Evolutionary conservation across 2,113 vertebrate species (phyloP).

Genomic region (Aleadryas rufinucha): DNA sequence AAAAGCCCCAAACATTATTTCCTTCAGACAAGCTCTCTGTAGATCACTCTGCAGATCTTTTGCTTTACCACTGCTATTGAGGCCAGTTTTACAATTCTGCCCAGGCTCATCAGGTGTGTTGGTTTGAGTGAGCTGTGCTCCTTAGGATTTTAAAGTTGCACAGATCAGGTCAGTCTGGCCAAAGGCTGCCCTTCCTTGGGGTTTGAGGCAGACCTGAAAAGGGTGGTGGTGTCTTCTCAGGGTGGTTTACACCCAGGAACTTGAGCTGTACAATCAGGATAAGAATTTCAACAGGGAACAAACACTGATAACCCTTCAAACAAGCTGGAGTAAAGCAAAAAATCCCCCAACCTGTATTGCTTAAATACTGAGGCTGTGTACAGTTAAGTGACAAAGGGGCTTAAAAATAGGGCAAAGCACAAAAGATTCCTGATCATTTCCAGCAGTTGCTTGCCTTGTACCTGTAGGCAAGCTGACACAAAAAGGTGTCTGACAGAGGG

Average conservation of each 20-base stretch:
- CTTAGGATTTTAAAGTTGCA: neutral
- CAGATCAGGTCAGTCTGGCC: neutral
- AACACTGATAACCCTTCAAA: neutral
- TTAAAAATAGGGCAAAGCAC: neutral
- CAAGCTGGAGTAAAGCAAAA: neutral
- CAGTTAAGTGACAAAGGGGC: neutral
- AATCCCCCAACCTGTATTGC: neutral
- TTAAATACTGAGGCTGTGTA: neutral
- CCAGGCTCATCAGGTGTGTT: neutral
- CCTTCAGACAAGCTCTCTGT: neutral
- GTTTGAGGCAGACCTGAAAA: neutral
- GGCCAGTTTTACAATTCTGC: neutral
- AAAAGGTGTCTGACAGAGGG: neutral
- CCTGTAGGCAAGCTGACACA: neutral
- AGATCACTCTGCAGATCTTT: neutral
- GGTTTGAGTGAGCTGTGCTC: neutral
- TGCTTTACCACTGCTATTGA: neutral
- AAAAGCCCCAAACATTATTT: neutral
- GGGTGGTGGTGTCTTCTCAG: neutral
- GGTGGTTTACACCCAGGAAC: neutral
- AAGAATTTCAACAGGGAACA: neutral
- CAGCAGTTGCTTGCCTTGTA: neutral
- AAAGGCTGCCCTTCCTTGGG: neutral
- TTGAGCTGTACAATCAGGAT: neutral
- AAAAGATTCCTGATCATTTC: neutral